Conservation (phyloP, 2,888 invertebrate species). For the Zhengitettix transpicula region DNA sequence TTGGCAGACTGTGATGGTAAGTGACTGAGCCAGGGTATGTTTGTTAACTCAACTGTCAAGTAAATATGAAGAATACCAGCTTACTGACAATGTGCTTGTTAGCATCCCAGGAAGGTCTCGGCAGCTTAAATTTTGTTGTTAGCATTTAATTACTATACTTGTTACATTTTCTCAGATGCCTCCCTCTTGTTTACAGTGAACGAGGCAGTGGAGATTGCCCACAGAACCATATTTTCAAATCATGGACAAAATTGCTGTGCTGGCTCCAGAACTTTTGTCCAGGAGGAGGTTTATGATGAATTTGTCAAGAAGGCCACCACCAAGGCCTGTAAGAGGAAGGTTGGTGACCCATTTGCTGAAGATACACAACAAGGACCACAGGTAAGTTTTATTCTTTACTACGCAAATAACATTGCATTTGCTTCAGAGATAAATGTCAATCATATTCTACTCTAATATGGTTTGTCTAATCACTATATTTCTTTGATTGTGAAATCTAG, state of each 20-base stretch:
- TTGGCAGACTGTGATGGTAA: conserved; percentile 65
- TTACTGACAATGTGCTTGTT: too few relatives aligned
- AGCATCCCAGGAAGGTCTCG: too few relatives aligned
- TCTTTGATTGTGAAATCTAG: too few relatives aligned
- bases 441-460: too few relatives aligned
- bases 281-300: conserved; percentile 69
- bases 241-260: conserved; percentile 72
- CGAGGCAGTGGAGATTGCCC: conserved; percentile 32
- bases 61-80: too few relatives aligned
- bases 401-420: too few relatives aligned
- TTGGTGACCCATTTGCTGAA: conserved; percentile 64
- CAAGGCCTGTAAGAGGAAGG: conserved; percentile 48
- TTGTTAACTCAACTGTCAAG: too few relatives aligned
- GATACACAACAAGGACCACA: conserved; percentile 66
- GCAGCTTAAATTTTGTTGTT: too few relatives aligned
- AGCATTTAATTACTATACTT: too few relatives aligned
- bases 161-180: too few relatives aligned
- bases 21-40: conserved; percentile 17
- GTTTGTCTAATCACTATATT: too few relatives aligned
- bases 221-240: conserved; percentile 51
- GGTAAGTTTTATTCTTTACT: conserved; percentile 25
- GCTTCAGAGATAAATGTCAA: too few relatives aligned
- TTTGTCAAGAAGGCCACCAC: conserved; percentile 60
- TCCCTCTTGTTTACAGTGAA: conserved; percentile 6
- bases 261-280: conserved; percentile 77